A percentile compares a stretch with the other conserved stretches of the same genome.
These are phyloP conservation scores for Hyposoter didymator DNA, from an alignment of 2,888 invertebrate species.

Conservation along the genomic window DNA sequence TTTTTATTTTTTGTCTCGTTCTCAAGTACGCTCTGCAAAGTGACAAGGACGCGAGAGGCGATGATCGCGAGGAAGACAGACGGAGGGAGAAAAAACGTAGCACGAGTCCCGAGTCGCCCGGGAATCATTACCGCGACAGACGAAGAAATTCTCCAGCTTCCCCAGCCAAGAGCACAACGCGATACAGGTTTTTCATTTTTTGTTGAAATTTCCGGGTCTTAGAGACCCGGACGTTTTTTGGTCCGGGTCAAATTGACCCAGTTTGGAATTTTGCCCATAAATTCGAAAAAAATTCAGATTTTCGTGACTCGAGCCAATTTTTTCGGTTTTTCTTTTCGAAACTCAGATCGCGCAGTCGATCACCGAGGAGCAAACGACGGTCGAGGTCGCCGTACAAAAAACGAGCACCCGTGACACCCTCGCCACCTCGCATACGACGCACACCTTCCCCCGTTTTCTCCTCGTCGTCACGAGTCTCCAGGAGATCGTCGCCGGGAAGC, in stretches of 20 bases:
- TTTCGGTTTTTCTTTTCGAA: too few relatives aligned
- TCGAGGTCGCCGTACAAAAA: constrained; percentile 84
- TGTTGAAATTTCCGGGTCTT: too few relatives aligned
- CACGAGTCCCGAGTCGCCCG: constrained; percentile 81
- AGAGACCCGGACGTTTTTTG: too few relatives aligned
- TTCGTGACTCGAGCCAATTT: neutral
- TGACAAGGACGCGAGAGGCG: constrained; percentile 77
- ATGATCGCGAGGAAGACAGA: constrained; percentile 81
- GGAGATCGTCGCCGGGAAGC: constrained; percentile 76
- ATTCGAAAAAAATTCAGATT: neutral
- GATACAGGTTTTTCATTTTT: constrained; percentile 77
- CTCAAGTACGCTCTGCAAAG: constrained; percentile 74
- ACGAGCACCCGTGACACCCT: constrained; percentile 80
- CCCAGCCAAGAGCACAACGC: constrained; percentile 76
- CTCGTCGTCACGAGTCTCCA: constrained; percentile 75
- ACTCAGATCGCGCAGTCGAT: constrained; percentile 81
- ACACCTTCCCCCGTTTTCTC: constrained; percentile 81
- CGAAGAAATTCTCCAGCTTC: constrained; percentile 80
- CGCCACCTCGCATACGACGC: constrained; percentile 81
- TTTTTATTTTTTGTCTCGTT: neutral
- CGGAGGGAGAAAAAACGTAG: constrained; percentile 82
- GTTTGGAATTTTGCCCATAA: neutral
- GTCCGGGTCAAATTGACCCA: neutral
- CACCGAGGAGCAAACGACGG: constrained; percentile 82
- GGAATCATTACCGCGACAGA: constrained; percentile 79